Evolutionary conservation across 2,888 invertebrate species (phyloP), one percentile per base, ranked within the genome.

Genomic region (Hoplodrina ambigua): DNA sequence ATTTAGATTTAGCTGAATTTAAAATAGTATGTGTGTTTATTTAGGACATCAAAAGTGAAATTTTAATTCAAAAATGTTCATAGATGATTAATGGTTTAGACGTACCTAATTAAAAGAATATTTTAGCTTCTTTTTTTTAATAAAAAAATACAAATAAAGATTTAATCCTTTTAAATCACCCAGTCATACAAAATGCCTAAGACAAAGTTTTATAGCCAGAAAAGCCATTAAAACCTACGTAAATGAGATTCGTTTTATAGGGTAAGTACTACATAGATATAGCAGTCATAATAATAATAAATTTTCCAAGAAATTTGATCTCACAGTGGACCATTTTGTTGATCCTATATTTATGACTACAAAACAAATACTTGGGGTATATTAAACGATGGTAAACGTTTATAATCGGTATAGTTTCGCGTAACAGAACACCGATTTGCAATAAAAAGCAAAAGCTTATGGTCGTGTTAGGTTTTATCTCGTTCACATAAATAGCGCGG

Each of bases 361-460:
- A 85, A 81, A 85, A 82, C 70, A 81, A 82, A 72, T 75, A 81
- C 74, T 79, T 79, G 46, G 50, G 17, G 30, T 30, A 79, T 74
- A 70, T 77, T 72, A 81, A 84, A 84, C 75, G 79, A 78, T 78
- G 82, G 80, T 80, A 83, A 73, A 77, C 79, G 78, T 78, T 85
- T 87, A 86, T 89, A 89, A 90, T 89, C 83, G 85, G 83, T 81
- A 83, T 86, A 89, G 85, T 87, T 88, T 86, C 80, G 78, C 82
- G 85, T 90, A 90, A 90, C 89, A 89, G 87, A 91, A 91, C 85
- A 90, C 87, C 84, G 84, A 86, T 85, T 85, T 76, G 85, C 87
- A 89, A 91, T 90, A 91, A 92, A 92, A 92, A 91, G 86, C 86
- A 88, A 86, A 90, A 89, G 87, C 88, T 81, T 87, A 85, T 84